Percentiles rank a stretch among this genome's conserved stretches.
Evolutionary conservation across 2,888 invertebrate genomes (phyloP).

Genomic region (Athalia circularis): DNA sequence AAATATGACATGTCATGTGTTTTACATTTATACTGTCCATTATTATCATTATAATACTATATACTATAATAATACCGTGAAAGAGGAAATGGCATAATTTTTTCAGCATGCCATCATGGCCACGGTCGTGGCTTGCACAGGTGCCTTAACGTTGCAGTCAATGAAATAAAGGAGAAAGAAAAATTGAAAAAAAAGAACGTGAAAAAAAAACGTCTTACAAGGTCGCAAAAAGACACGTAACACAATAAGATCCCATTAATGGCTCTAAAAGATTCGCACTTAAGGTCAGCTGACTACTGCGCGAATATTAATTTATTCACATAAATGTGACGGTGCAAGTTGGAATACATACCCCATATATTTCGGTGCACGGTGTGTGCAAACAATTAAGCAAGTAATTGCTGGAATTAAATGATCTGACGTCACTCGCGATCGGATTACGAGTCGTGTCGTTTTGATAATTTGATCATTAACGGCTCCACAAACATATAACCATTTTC

Average conservation of each 20-base stretch:
- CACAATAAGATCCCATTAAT: background rate
- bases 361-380: no score
- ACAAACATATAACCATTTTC: background rate
- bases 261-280: background rate
- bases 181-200: background rate
- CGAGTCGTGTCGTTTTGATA: background rate
- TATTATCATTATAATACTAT: no score
- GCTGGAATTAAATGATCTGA: no score
- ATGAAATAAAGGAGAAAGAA: background rate
- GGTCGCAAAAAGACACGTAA: slow-evolving; percentile 23
- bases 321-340: background rate
- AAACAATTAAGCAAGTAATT: no score
- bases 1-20: no score
- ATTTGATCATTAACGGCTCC: background rate
- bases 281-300: background rate
- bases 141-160: background rate
- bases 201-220: slow-evolving; percentile 1
- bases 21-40: no score
- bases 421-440: no score
- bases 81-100: slow-evolving; percentile 18
- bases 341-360: no score
- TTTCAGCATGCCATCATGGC: slow-evolving; percentile 13
- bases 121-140: slow-evolving; percentile 21
- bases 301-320: slow-evolving; percentile 12
- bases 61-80: background rate